Percentiles rank a stretch among this genome's conserved stretches.
Conservation (phyloP, 1,140 invertebrate species). For the Aphelenchoides avenae region DNA sequence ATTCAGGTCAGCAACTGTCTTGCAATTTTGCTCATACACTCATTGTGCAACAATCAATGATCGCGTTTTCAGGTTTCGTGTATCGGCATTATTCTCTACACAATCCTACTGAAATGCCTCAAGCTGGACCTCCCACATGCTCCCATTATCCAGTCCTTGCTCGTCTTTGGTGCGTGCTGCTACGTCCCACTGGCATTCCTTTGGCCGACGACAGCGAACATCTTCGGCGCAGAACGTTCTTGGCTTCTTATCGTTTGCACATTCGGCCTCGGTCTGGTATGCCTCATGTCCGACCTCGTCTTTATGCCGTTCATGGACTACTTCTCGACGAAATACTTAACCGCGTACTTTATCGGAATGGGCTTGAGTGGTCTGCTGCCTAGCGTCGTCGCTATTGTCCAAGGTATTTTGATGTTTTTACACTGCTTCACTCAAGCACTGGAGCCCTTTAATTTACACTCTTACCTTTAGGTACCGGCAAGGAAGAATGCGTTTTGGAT, state of each 20-base stretch:
- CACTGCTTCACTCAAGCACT: too few species aligned
- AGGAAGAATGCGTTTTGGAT: too few species aligned
- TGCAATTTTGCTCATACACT: slow-evolving; percentile 8
- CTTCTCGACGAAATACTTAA: too few species aligned
- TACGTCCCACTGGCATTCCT: slow-evolving; percentile 72
- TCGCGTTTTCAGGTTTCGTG: slow-evolving; percentile 68
- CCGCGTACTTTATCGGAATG: too few species aligned
- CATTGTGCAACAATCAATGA: slow-evolving; percentile 5
- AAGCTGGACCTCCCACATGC: slow-evolving; percentile 65
- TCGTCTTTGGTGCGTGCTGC: slow-evolving; percentile 68
- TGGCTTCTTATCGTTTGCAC: slow-evolving; percentile 71
- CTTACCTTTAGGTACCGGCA: too few species aligned
- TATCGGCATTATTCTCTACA: slow-evolving; percentile 73
- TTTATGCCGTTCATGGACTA: too few species aligned
- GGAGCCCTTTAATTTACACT: too few species aligned
- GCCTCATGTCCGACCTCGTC: too few species aligned
- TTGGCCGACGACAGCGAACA: slow-evolving; percentile 67
- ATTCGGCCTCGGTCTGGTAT: slow-evolving; percentile 75
- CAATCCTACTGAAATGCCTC: slow-evolving; percentile 62
- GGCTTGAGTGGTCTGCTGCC: too few species aligned
- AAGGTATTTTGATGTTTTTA: too few species aligned
- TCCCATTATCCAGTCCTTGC: slow-evolving; percentile 68
- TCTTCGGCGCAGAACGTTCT: slow-evolving; percentile 65
- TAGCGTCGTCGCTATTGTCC: too few species aligned
- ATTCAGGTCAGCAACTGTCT: slow-evolving; percentile 64